A percentile compares a stretch with the other conserved stretches of the same genome.
These are phyloP conservation scores for Maniola jurtina DNA, from an alignment of 1,140 invertebrate species.

Conservation along the genomic window DNA sequence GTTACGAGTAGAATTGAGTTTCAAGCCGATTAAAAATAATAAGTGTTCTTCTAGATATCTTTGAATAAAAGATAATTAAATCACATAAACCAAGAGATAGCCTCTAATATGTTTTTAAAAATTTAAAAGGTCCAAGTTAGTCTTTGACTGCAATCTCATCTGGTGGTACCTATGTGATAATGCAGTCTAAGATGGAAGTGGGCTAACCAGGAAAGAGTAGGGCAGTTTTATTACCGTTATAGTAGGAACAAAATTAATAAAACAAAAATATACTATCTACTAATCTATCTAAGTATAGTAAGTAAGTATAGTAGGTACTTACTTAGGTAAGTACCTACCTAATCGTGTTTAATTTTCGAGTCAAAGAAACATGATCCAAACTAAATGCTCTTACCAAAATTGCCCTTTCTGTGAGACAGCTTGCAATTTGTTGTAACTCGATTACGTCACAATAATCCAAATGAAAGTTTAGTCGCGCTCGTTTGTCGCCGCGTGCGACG, in stretches of 20 bases:
- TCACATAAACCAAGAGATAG: background rate
- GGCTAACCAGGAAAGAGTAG: no score
- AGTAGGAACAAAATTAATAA: no score
- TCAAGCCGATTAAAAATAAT: background rate
- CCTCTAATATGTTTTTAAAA: background rate
- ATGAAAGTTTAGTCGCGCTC: conserved; percentile 56
- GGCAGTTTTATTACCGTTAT: no score
- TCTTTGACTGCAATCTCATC: background rate
- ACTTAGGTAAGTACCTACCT: no score
- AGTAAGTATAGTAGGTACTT: no score
- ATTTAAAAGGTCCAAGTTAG: background rate
- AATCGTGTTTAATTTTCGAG: background rate
- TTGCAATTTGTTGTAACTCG: conserved; percentile 48
- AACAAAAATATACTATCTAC: no score
- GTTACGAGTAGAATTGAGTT: background rate
- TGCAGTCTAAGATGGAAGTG: no score
- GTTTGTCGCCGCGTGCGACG: conserved; percentile 61
- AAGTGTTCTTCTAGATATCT: background rate
- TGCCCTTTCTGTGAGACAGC: conserved; percentile 15
- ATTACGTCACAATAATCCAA: conserved; percentile 64
- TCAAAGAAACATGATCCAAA: background rate
- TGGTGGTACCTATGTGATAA: no score
- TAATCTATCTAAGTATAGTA: no score
- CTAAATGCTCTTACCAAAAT: conserved; percentile 21
- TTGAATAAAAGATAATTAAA: background rate